Base-by-base conservation (phyloP, 2,113 vertebrate genomes). In the Cryptotis parvus region DNA sequence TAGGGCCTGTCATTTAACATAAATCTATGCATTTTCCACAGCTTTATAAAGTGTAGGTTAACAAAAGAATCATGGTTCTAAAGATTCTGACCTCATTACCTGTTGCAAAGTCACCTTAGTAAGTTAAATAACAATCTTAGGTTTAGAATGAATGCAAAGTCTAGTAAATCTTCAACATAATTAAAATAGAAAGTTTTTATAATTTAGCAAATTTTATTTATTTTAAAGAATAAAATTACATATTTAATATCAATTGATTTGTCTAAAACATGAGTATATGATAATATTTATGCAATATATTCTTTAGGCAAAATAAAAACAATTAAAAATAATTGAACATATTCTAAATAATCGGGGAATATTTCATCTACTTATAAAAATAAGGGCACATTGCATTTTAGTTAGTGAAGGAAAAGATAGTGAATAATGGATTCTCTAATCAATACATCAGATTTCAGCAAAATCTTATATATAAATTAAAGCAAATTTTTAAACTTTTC, bases 401-500 rank as follows among this genome's bases (percentile, higher is more conserved):
- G 35, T 74, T 72, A 37, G 79, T 52, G 9, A 39, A 84, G 9
- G 33, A 79, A 92, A 72, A 15, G 1, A 1, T 0, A 14, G 12
- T 16, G 1, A 70, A 80, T 68, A 61, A 72, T 20, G 6, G 26
- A 65, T 74, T 68, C 12, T 89, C 16, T 43, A 37, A 37, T 58
- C 9, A 66, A 49, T 81, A 85, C 12, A 4, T 76, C 18, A 88
- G 75, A 74, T n/a, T 88, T 12, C 83, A 80, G 31, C 27, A 61
- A 61, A 89, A 86, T 84, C 65, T 86, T 72, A 86, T 86, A 11
- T 45, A 66, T 16, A 35, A 80, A 81, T 45, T 69, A 33, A 69
- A 27, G 14, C 39, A 52, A n/a, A 91, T 77, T 43, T 91, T 18
- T 77, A 1, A 4, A 69, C 24, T 80, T 8, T 16, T 58, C 31